A percentile compares a stretch with the other conserved stretches of the same genome.
phyloP scores from a whole-genome alignment of 2,888 invertebrate species.

The Thalpophila matura region DNA sequence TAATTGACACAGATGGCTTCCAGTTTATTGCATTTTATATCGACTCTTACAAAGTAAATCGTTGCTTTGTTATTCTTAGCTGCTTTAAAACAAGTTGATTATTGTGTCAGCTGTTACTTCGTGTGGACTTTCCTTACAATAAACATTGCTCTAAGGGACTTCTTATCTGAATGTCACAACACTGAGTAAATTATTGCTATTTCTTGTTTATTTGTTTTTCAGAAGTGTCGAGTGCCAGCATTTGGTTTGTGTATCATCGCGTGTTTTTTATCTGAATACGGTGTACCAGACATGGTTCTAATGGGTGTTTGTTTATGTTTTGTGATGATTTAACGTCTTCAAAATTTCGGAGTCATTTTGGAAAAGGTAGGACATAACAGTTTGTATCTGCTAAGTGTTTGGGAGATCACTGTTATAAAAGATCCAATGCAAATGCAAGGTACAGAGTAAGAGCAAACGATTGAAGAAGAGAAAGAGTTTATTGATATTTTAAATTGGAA shows the following conservation, averaged over 20 bases:
- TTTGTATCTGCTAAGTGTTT: too few species aligned
- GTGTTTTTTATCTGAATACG: neutral
- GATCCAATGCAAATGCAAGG: too few species aligned
- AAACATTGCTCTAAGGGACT: slow-evolving; percentile 42
- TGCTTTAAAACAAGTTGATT: slow-evolving; percentile 18
- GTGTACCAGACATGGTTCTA: too few species aligned
- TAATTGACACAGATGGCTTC: neutral
- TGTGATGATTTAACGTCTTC: slow-evolving; percentile 19
- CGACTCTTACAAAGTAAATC: neutral
- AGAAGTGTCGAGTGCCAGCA: slow-evolving; percentile 24
- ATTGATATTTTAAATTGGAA: too few species aligned
- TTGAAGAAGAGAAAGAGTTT: too few species aligned
- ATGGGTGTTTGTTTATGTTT: neutral
- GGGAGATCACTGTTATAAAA: too few species aligned
- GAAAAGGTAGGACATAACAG: too few species aligned
- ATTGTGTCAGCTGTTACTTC: slow-evolving; percentile 53
- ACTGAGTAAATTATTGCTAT: slow-evolving; percentile 57
- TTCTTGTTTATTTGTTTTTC: slow-evolving; percentile 56
- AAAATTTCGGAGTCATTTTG: too few species aligned
- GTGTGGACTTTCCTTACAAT: slow-evolving; percentile 29
- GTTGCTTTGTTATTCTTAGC: slow-evolving; percentile 1
- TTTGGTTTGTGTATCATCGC: slow-evolving; percentile 34
- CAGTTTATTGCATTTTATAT: neutral
- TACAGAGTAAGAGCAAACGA: too few species aligned
- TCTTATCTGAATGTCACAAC: slow-evolving; percentile 61